Evolutionary conservation across 2,888 invertebrate genomes (phyloP).

Genomic region (Theristus sp.): DNA sequence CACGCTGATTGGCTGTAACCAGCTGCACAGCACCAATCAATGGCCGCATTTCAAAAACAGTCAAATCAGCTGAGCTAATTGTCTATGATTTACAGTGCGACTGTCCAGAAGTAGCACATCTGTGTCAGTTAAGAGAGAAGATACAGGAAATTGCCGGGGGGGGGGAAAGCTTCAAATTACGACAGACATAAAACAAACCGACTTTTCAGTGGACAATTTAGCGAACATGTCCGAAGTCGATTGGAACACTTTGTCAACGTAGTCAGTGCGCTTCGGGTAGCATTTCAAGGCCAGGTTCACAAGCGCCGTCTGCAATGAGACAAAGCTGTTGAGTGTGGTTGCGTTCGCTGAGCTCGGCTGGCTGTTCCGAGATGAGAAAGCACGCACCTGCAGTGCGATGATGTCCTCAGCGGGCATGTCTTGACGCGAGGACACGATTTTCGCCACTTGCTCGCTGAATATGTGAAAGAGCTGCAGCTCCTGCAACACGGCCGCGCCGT

Average conservation of each 20-base stretch:
- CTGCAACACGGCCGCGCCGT: constrained; percentile 47
- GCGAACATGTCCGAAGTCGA: constrained; percentile 76
- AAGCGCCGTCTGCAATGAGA: constrained; percentile 42
- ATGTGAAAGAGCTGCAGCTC: constrained; percentile 91
- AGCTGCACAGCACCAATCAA: background rate
- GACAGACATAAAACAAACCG: too few species aligned
- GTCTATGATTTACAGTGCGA: too few species aligned
- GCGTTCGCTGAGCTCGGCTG: too few species aligned
- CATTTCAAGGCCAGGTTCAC: constrained; percentile 86
- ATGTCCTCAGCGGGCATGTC: constrained; percentile 92
- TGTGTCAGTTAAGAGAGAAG: too few species aligned
- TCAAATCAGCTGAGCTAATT: too few species aligned
- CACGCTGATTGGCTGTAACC: too few species aligned
- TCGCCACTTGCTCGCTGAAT: constrained; percentile 42
- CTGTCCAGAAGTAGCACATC: too few species aligned
- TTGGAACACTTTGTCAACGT: constrained; percentile 79
- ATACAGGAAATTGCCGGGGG: too few species aligned
- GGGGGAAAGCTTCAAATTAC: too few species aligned
- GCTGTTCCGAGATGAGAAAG: too few species aligned
- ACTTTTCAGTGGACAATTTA: constrained; percentile 53
- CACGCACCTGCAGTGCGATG: constrained; percentile 67
- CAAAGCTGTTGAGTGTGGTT: background rate
- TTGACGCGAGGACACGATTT: constrained; percentile 51
- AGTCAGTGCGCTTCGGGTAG: constrained; percentile 79
- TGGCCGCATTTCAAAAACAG: too few species aligned